Evolutionary conservation across 1,140 invertebrate species (phyloP), one percentile per base, ranked within the genome.

Genomic region (Aphaenogaster rudis): DNA sequence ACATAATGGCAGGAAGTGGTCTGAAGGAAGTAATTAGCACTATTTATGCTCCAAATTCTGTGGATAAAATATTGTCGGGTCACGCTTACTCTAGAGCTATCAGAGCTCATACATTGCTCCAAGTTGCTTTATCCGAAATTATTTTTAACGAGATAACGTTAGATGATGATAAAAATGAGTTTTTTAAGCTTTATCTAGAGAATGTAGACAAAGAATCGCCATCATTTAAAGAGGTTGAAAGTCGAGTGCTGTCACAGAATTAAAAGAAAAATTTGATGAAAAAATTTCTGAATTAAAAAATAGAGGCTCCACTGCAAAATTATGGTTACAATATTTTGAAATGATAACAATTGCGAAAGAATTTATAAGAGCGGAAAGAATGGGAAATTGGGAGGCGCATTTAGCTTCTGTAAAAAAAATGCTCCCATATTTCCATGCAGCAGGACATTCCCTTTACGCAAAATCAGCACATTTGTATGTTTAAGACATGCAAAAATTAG

Each of bases 1-100:
- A 67, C 13, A 67, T 67, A 42, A 67, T 67, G 39, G 39, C 1
- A 13, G 39, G n/a, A 67, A 67, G 66, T 45, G 39, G 66, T 21
- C 0, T 67, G 2, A 67, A 67, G 5, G 39, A 67, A 67, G 39
- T 67, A 2, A 4, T 67, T 21, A 66, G 8, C 8, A 11, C 2
- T 28, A 67, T 67, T 67, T 67, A 48, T 21, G 66, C 39, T 3
- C 66, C 17, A 1, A 67, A 67, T 21, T 45, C 66, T 9, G 2
- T 45, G 0, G 39, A 67, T n/a, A 67, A 45, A 67, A 67, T 67
- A 1, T 5, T 67, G 0, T 11, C 9, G 9, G 39, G n/a, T 0
- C 39, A 67, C 3, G 66, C 66, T 48, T 67, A 67, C 21, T 7
- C 66, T 1, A 11, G n/a, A 67, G 66, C n/a, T 4, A 2, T 67